Evolutionary conservation across 2,888 invertebrate species (phyloP).

Genomic region (Pyrrhia umbra): DNA sequence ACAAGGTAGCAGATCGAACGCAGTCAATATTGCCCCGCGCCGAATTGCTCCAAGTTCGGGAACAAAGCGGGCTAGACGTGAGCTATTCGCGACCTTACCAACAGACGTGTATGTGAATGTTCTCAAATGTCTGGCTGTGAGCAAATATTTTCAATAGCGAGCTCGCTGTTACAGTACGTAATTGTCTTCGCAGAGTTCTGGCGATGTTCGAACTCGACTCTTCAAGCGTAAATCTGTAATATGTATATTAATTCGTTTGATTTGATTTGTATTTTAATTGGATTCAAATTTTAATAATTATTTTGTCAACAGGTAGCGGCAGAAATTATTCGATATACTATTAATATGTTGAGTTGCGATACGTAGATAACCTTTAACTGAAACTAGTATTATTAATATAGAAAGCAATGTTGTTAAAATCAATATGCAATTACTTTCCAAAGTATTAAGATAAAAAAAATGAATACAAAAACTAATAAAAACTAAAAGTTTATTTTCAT

Average conservation of each 20-base stretch:
- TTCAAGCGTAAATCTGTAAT: no score
- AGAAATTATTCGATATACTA: no score
- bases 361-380: no score
- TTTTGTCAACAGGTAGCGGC: no score
- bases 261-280: background rate
- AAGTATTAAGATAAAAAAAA: no score
- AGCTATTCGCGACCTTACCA: constrained; percentile 16
- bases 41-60: constrained; percentile 47
- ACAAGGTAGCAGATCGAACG: constrained; percentile 36
- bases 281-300: no score
- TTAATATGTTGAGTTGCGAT: no score
- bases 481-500: no score
- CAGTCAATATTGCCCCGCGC: constrained; percentile 50
- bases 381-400: no score
- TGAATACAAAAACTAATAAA: no score
- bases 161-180: constrained; percentile 19
- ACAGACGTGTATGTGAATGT: constrained; percentile 18
- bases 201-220: background rate
- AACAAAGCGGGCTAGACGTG: constrained; percentile 47
- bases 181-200: constrained; percentile 19
- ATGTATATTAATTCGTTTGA: background rate
- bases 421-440: no score
- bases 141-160: constrained; percentile 37
- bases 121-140: constrained; percentile 33
- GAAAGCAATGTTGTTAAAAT: no score